Base-by-base conservation (phyloP, 2,113 vertebrate genomes). In the Brienomyrus longianalis region DNA sequence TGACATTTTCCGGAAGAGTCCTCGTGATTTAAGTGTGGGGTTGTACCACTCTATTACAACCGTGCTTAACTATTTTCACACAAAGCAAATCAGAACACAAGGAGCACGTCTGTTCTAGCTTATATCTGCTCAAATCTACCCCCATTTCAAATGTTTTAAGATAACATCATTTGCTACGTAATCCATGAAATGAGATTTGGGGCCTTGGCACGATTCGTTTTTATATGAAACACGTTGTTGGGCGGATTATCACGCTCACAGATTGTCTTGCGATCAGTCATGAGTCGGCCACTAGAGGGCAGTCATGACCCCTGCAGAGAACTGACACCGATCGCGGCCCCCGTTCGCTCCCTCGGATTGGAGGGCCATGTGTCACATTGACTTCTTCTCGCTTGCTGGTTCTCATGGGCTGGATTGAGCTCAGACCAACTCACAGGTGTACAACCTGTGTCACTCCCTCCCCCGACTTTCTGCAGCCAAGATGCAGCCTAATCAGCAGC, bases 241-340 rank as follows among this genome's bases (percentile, higher is more conserved):
- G 74, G 21, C 54, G 27, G 51, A 35, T 87, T 56, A 35, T 54
- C 21, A 48, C 1, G 23, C 47, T 84, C 39, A n/a, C 50, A 27
- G 17, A 31, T 51, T 80, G 45, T 35, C 21, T n/a, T 1, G 62
- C 50, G 52, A 74, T 31, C 23, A 21, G 91, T 47, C 83, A 27
- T 31, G 39, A 43, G 2, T 3, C 35, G 23, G 88, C 90, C 90
- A 92, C 90, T 54, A 92, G 92, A 88, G 91, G 91, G 89, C 88
- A 86, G 45, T 52, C 54, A 45, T 27, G 89, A 56, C 89, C 45
- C 31, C 51, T 23, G 15, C 56, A 86, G 43, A 47, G 59, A 47
- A 70, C 54, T 6, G 23, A 59, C 51, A n/a, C 35, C 3, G 11
- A 19, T 15, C 8, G 43, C 45, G 19, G 45, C 45, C 47, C 47